These are phyloP conservation scores for Oscheius myriophilus DNA, from an alignment of 2,888 invertebrate genomes.

Conservation along the genomic window DNA sequence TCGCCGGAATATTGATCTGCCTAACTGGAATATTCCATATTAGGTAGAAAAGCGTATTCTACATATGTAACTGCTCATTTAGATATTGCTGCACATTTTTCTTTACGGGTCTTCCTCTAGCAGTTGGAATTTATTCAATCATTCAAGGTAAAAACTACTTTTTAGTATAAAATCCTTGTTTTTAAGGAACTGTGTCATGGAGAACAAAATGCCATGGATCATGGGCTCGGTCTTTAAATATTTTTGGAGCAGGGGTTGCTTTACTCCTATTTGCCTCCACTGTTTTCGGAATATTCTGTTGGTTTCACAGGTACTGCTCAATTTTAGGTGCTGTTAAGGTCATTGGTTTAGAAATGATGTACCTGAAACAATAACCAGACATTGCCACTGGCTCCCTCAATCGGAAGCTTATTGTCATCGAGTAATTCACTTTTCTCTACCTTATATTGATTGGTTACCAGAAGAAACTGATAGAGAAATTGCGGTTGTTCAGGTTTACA, in stretches of 20 bases:
- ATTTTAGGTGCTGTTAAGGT: neutral
- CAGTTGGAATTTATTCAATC: constrained; percentile 43
- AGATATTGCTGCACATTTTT: constrained; percentile 57
- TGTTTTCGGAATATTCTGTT: constrained; percentile 49
- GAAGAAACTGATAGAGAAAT: constrained; percentile 54
- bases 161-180: too few species aligned
- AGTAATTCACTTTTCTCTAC: constrained; percentile 52
- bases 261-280: constrained; percentile 45
- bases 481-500: constrained; percentile 46
- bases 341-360: constrained; percentile 33
- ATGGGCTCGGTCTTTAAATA: constrained; percentile 40
- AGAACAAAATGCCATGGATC: constrained; percentile 46
- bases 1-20: constrained; percentile 43
- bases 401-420: constrained; percentile 49
- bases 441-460: constrained; percentile 56
- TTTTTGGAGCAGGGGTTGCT: constrained; percentile 45
- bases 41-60: constrained; percentile 8
- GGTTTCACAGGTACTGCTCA: constrained; percentile 29
- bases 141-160: constrained; percentile 53
- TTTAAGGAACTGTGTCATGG: constrained; percentile 41
- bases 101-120: constrained; percentile 48
- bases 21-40: constrained; percentile 42
- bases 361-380: constrained; percentile 48
- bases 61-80: neutral
- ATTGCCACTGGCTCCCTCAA: constrained; percentile 48